A percentile compares a stretch with the other conserved stretches of the same genome.
Conservation (phyloP, 1,140 invertebrate species). For the Micrasema minimum region DNA sequence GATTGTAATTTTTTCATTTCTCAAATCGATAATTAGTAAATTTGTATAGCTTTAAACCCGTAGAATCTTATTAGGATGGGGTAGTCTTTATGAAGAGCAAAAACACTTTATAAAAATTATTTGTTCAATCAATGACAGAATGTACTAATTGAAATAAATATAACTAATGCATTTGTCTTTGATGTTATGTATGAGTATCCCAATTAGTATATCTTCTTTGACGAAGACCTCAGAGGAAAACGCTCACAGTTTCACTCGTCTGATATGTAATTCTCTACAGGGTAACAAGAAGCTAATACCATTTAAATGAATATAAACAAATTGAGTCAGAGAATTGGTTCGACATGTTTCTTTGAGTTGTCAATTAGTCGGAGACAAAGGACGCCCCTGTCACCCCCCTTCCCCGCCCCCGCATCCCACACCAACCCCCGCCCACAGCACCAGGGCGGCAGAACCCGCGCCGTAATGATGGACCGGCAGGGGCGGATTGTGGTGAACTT, state of each 20-base stretch:
- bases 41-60: neutral
- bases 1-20: no score
- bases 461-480: constrained; percentile 46
- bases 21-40: neutral
- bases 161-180: neutral
- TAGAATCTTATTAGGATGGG: neutral
- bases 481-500: constrained; percentile 29
- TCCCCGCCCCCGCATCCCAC: constrained; percentile 50
- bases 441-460: constrained; percentile 39
- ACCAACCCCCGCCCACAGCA: constrained; percentile 37
- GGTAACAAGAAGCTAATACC: constrained; percentile 48
- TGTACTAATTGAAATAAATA: neutral
- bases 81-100: neutral
- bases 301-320: constrained; percentile 53
- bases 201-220: constrained; percentile 7
- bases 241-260: no score
- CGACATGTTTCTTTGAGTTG: constrained; percentile 55
- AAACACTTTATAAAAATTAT: neutral
- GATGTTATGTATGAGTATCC: neutral
- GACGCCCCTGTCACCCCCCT: constrained; percentile 53
- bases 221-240: neutral
- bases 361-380: constrained; percentile 55
- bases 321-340: constrained; percentile 52
- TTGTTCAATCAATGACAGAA: neutral
- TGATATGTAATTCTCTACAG: constrained; percentile 15